Evolutionary conservation across 2,888 invertebrate genomes (phyloP).

Genomic region (Microplitis manilae): DNA sequence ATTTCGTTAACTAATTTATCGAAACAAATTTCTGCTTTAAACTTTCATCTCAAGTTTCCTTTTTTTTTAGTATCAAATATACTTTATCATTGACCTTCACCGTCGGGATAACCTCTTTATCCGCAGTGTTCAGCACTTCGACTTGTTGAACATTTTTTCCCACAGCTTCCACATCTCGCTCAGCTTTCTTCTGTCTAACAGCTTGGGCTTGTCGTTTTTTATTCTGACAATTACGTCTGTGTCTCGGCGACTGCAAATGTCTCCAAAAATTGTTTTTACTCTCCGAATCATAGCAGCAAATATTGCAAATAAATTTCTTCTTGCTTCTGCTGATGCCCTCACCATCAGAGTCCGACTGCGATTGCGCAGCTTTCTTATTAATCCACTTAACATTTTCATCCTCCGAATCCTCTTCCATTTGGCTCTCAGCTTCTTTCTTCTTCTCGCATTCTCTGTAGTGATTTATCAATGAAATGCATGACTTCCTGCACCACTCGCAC

Average conservation of each 20-base stretch:
- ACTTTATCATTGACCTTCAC: not conserved
- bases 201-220: not conserved
- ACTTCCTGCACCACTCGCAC: not conserved
- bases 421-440: not conserved
- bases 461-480: not conserved
- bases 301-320: not conserved
- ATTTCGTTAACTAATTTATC: too few relatives aligned
- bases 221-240: not conserved
- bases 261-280: not conserved
- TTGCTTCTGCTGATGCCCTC: not conserved
- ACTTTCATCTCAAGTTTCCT: too few relatives aligned
- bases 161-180: not conserved
- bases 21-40: too few relatives aligned
- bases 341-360: not conserved
- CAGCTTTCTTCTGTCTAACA: not conserved
- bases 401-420: not conserved
- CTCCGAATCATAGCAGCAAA: not conserved
- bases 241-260: not conserved
- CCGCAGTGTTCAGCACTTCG: not conserved
- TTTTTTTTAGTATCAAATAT: too few relatives aligned
- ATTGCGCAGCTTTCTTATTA: not conserved
- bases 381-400: not conserved
- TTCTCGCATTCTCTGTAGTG: not conserved
- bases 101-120: not conserved
- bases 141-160: not conserved